Percentiles rank a stretch among this genome's conserved stretches.
Evolutionary conservation across 2,797 vertebrate genomes (phyloP).

Genomic region (Karalla daura): DNA sequence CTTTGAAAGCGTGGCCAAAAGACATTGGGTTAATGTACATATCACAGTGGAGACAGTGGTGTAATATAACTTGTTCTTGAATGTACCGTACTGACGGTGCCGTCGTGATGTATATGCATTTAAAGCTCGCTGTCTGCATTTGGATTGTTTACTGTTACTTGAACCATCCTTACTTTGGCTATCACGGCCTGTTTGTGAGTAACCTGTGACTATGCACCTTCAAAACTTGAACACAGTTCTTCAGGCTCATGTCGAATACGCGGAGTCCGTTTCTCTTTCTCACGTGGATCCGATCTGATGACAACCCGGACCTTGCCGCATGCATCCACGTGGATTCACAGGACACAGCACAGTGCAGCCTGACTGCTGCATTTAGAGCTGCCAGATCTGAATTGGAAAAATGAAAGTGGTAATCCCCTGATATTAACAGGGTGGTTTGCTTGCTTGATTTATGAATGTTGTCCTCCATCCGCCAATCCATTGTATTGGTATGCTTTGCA

Average conservation of each 20-base stretch:
- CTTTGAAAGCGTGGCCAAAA: slow-evolving; percentile 7
- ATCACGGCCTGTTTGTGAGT: slow-evolving; percentile 5
- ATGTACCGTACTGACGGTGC: slow-evolving; percentile 11
- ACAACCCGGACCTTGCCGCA: not conserved
- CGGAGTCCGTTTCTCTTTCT: not conserved
- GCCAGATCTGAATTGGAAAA: not conserved
- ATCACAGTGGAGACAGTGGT: slow-evolving; percentile 23
- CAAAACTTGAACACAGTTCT: not conserved
- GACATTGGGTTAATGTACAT: slow-evolving; percentile 8
- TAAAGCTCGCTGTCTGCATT: slow-evolving; percentile 8
- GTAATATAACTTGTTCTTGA: slow-evolving; percentile 24
- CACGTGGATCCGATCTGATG: not conserved
- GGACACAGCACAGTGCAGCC: not conserved
- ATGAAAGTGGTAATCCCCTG: not conserved
- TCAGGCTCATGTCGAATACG: slow-evolving; percentile 1
- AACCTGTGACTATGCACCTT: slow-evolving; percentile 34
- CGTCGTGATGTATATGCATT: slow-evolving; percentile 40
- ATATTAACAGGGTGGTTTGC: too few relatives aligned
- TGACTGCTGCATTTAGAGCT: not conserved
- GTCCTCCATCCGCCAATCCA: too few relatives aligned
- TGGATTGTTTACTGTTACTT: not conserved
- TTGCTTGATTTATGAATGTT: too few relatives aligned
- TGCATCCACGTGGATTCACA: not conserved
- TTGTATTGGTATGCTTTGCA: too few relatives aligned
- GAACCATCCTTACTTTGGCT: not conserved